phyloP scores from a whole-genome alignment of 2,113 vertebrate species.

The Dipodomys stephensi region DNA sequence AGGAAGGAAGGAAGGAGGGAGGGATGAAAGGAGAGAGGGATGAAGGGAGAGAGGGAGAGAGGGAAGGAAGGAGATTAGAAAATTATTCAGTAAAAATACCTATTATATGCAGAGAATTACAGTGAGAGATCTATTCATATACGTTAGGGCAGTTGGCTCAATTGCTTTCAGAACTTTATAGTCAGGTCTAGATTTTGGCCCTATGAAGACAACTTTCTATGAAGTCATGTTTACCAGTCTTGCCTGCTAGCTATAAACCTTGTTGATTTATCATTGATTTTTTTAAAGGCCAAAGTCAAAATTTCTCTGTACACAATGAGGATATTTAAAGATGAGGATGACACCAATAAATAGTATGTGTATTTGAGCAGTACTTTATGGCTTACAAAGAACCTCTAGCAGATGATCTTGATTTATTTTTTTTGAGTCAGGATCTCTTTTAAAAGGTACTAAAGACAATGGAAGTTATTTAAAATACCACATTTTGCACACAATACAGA shows the following conservation, averaged over 20 bases:
- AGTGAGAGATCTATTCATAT: neutral
- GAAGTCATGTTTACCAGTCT: neutral
- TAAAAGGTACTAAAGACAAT: neutral
- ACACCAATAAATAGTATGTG: neutral
- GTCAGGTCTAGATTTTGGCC: neutral
- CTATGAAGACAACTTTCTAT: neutral
- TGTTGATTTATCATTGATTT: neutral
- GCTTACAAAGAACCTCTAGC: neutral
- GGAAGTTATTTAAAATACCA: neutral
- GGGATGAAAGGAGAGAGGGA: accelerated
- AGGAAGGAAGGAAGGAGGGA: neutral
- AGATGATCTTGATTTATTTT: neutral
- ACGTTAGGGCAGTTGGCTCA: neutral
- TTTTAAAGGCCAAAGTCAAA: slow-evolving; percentile 28
- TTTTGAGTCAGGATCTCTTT: neutral
- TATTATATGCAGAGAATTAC: neutral
- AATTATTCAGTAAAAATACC: neutral
- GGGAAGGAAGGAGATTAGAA: neutral
- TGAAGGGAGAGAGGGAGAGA: accelerated
- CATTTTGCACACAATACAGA: neutral
- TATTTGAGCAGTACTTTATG: neutral
- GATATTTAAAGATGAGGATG: neutral
- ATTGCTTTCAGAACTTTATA: neutral
- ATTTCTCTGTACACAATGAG: neutral
- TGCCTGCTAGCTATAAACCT: neutral